Conservation (phyloP, 2,797 vertebrate species). For the Kryptolebias ocellatus region DNA sequence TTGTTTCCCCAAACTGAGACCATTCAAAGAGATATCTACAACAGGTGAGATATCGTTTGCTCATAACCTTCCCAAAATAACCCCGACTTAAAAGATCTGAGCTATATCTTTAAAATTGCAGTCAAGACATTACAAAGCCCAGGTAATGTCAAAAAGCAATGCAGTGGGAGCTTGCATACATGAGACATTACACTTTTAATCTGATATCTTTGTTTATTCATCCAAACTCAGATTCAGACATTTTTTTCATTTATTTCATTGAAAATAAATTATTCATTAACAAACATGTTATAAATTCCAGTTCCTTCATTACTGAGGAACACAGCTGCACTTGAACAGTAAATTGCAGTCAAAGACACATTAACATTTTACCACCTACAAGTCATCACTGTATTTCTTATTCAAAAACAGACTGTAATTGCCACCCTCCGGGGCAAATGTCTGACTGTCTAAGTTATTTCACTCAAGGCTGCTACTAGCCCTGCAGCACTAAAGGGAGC, state of each 20-base stretch:
- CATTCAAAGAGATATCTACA: too few species aligned
- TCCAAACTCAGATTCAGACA: conserved; percentile 12
- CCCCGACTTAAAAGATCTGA: too few species aligned
- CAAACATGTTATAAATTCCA: conserved; percentile 21
- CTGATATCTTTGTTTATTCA: not conserved
- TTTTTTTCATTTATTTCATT: not conserved
- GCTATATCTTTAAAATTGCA: not conserved
- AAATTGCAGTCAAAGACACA: conserved; percentile 26
- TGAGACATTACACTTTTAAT: not conserved
- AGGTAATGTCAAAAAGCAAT: not conserved
- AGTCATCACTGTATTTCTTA: conserved; percentile 21
- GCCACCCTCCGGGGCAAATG: conserved; percentile 25
- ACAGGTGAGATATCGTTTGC: too few species aligned
- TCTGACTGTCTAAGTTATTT: conserved; percentile 33
- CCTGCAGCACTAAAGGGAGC: conserved; percentile 13
- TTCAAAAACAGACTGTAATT: conserved; percentile 44
- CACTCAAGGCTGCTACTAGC: conserved; percentile 21
- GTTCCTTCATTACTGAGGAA: conserved; percentile 22
- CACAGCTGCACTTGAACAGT: conserved; percentile 25
- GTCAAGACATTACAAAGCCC: not conserved
- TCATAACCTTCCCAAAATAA: too few species aligned
- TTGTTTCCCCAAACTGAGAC: too few species aligned
- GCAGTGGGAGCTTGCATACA: not conserved
- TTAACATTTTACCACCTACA: conserved; percentile 39
- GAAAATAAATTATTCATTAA: conserved; percentile 29